Base-by-base conservation (phyloP, 2,113 vertebrate species). In the Anhinga anhinga region DNA sequence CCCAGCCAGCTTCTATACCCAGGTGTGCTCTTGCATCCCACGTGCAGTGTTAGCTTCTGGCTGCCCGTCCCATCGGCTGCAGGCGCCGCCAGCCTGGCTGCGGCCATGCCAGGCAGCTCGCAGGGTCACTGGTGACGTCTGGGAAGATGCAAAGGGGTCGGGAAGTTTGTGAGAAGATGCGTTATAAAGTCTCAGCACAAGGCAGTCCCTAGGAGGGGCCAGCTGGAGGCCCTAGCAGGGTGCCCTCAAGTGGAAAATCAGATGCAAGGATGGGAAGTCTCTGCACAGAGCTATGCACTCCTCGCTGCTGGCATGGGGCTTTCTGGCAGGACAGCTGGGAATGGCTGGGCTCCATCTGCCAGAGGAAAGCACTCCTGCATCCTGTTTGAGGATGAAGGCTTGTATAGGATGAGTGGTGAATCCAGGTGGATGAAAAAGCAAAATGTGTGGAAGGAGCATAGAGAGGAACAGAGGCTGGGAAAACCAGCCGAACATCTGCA, bases 61-160 rank as follows among this genome's bases (percentile, higher is more conserved):
- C 70, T 42, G 15, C 70, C 62, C 5, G 15, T 71, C 50, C 29
- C 25, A 0, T 38, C 5, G 7, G 23, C 86, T 20, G 20, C 40
- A 16, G 65, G 34, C 6, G 5, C 47, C 2, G 0, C 36, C 55
- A 53, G 40, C 50, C 21, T 0, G 2, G 38, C 53, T 15, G 27
- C 69, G 29, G 78, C 49, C 13, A 0, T 1, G 0, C 19, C 49
- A n/a, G 53, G 27, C 26, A 23, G 20, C 53, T 63, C 1, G 0
- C 42, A 19, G 29, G 19, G 18, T 34, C 4, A 1, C 77, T 59
- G 56, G 36, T 0, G 1, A 6, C 10, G 22, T 9, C 21, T 44
- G 42, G 83, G 29, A 65, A 47, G 56, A 58, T 36, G 56, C 62
- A 50, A 29, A 50, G 36, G 25, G 79, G 11, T 52, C 53, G 26